A percentile compares a stretch with the other conserved stretches of the same genome.
Evolutionary conservation across 1,140 invertebrate species (phyloP).

Genomic region (Tetraneura akinire): DNA sequence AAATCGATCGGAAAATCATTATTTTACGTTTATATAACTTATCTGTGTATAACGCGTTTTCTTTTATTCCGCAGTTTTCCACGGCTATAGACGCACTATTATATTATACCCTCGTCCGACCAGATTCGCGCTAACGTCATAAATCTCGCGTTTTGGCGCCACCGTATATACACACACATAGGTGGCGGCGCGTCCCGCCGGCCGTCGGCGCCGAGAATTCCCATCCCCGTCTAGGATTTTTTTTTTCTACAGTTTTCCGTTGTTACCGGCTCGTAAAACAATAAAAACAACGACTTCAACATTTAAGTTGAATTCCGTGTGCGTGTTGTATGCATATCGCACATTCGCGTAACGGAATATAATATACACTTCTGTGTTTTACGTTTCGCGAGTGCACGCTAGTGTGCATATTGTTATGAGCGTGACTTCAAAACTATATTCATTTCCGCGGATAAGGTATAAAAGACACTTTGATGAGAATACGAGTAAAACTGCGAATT

Average conservation of each 20-base stretch:
- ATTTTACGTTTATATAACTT: slow-evolving; percentile 38
- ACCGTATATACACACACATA: slow-evolving; percentile 9
- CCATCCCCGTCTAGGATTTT: background rate
- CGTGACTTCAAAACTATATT: too few relatives aligned
- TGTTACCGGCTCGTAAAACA: slow-evolving; percentile 37
- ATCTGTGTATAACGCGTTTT: background rate
- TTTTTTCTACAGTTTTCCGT: slow-evolving; percentile 9
- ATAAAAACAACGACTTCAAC: background rate
- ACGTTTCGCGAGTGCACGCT: too few relatives aligned
- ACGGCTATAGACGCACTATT: too few relatives aligned
- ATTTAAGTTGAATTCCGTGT: background rate
- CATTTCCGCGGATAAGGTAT: too few relatives aligned
- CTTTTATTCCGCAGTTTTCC: background rate
- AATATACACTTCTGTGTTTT: too few relatives aligned
- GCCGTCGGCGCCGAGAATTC: background rate
- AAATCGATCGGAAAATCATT: slow-evolving; percentile 22
- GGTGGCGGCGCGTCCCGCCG: background rate
- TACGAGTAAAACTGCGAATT: too few relatives aligned
- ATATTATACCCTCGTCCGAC: too few relatives aligned
- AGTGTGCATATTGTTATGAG: too few relatives aligned
- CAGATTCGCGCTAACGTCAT: background rate
- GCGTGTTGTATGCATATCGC: too few relatives aligned
- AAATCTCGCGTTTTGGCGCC: slow-evolving; percentile 50
- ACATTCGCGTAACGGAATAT: too few relatives aligned
- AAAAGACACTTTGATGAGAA: too few relatives aligned